These are phyloP conservation scores for Bombus haemorrhoidalis DNA, from an alignment of 1,140 invertebrate species.

Conservation along the genomic window DNA sequence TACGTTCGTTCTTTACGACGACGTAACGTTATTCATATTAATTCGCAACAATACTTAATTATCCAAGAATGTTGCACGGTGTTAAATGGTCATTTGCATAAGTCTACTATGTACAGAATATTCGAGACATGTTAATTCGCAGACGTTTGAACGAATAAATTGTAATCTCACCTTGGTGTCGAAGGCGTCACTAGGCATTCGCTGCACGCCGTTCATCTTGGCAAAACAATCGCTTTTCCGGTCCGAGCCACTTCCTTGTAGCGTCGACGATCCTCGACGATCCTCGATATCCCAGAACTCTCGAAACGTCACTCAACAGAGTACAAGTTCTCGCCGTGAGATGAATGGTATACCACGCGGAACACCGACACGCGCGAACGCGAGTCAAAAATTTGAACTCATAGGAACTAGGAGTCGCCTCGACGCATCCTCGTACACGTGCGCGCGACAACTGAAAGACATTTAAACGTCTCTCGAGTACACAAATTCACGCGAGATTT, in stretches of 20 bases:
- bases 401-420: neutral
- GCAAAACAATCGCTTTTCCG: neutral
- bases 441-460: constrained; percentile 42
- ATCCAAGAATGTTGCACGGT: neutral
- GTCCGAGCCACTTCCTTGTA: neutral
- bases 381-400: constrained; percentile 22
- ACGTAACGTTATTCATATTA: constrained; percentile 1
- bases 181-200: constrained; percentile 64
- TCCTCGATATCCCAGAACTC: neutral
- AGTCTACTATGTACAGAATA: neutral
- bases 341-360: neutral
- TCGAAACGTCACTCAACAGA: neutral
- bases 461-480: constrained; percentile 33
- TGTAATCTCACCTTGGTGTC: constrained; percentile 62
- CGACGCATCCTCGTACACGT: constrained; percentile 31
- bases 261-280: neutral
- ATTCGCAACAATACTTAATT: constrained; percentile 10
- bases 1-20: neutral
- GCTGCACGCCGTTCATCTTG: constrained; percentile 71
- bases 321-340: neutral
- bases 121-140: neutral
- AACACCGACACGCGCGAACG: neutral
- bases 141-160: neutral
- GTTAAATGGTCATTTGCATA: neutral
- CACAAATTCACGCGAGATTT: constrained; percentile 11